phyloP scores from a whole-genome alignment of 2,888 invertebrate genomes.

The Meliscaeva auricollis region DNA sequence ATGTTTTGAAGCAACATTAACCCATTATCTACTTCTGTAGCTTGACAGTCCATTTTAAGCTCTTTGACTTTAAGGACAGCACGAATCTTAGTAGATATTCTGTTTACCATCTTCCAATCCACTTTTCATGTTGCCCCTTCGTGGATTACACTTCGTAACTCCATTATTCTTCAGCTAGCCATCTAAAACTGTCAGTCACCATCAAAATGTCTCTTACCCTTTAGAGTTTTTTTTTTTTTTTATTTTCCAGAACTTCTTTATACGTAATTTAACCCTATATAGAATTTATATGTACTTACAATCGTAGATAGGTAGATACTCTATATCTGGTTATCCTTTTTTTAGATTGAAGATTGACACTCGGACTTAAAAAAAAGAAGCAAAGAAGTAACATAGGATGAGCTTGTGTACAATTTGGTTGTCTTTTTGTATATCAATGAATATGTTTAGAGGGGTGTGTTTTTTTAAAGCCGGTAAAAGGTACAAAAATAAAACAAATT shows the following conservation, averaged over 20 bases:
- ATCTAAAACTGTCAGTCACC: slow-evolving; percentile 65
- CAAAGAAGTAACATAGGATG: slow-evolving; percentile 50
- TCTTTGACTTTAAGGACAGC: slow-evolving; percentile 61
- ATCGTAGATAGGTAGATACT: not conserved
- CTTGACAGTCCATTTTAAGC: slow-evolving; percentile 69
- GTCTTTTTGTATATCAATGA: not conserved
- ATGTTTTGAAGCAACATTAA: slow-evolving; percentile 74
- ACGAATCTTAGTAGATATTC: slow-evolving; percentile 40
- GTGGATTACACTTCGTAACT: slow-evolving; percentile 68
- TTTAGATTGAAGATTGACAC: slow-evolving; percentile 57
- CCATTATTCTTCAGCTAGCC: slow-evolving; percentile 52
- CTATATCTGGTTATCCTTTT: slow-evolving; percentile 57
- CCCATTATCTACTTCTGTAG: slow-evolving; percentile 55
- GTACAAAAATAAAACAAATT: not conserved
- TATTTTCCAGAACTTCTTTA: slow-evolving; percentile 32
- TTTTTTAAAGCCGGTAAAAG: slow-evolving; percentile 1
- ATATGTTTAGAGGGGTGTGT: not conserved
- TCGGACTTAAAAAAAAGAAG: slow-evolving; percentile 43
- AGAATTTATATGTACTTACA: slow-evolving; percentile 38
- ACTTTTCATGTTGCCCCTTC: slow-evolving; percentile 69
- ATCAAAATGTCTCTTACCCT: slow-evolving; percentile 59
- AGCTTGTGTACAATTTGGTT: slow-evolving; percentile 19
- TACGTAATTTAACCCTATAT: slow-evolving; percentile 50
- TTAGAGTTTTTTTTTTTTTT: slow-evolving; percentile 35
- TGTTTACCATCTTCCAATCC: slow-evolving; percentile 66